A percentile compares a stretch with the other conserved stretches of the same genome.
phyloP scores from a whole-genome alignment of 1,140 invertebrate genomes.

The Ostrea edulis region DNA sequence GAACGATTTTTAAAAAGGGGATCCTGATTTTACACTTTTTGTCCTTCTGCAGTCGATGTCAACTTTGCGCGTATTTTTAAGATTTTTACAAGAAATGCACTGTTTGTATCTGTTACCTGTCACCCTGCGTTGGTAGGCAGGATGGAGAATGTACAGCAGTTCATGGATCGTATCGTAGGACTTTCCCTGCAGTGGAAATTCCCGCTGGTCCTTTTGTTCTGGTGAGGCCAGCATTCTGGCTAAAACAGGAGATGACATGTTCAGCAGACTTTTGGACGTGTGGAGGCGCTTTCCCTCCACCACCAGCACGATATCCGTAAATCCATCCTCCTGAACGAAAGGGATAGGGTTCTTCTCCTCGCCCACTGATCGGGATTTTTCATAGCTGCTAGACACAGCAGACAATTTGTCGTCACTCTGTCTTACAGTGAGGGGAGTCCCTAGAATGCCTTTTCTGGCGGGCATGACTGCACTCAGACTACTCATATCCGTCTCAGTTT shows the following conservation, averaged over 20 bases:
- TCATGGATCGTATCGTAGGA: slow-evolving; percentile 43
- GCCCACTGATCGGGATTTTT: background rate
- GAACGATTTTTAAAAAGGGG: no score
- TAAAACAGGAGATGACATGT: slow-evolving; percentile 54
- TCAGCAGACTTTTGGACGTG: slow-evolving; percentile 46
- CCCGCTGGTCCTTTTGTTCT: slow-evolving; percentile 47
- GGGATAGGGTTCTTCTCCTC: slow-evolving; percentile 44
- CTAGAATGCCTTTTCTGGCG: slow-evolving; percentile 23
- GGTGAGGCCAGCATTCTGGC: slow-evolving; percentile 49
- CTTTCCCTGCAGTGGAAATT: slow-evolving; percentile 49
- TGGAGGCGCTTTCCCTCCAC: slow-evolving; percentile 55
- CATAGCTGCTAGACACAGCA: background rate
- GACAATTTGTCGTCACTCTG: slow-evolving; percentile 29
- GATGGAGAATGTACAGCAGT: slow-evolving; percentile 53
- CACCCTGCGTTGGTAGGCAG: slow-evolving; percentile 53
- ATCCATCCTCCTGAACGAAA: slow-evolving; percentile 54
- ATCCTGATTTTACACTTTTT: no score
- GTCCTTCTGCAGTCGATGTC: no score
- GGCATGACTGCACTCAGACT: slow-evolving; percentile 28
- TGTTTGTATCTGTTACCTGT: slow-evolving; percentile 39
- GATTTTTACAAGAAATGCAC: no score
- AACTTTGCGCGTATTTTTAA: no score
- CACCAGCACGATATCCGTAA: slow-evolving; percentile 47
- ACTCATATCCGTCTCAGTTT: background rate
- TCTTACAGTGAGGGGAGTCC: slow-evolving; percentile 8